Base-by-base conservation (phyloP, 2,888 invertebrate species). In the Tetheella fluctuosa region DNA sequence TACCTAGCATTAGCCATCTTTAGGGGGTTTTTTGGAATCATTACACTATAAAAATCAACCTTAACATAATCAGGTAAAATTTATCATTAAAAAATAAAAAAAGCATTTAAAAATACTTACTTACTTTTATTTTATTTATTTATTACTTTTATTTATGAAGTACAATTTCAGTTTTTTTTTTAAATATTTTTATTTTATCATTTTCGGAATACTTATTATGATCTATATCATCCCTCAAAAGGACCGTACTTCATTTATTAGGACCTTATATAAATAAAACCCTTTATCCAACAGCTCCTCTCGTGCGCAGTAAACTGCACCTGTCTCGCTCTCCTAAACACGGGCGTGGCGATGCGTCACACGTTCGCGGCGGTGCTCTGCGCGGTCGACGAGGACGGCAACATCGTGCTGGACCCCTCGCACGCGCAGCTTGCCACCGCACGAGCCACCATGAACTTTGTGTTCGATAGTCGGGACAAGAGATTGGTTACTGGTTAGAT, bases 291-390 rank as follows among this genome's bases (percentile, higher is more conserved):
- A 65, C 85, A 96, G 97, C 83, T 97, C 2, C 89, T 98, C 59
- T 95, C 97, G 0, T 96, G 97, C 84, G 95, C 96, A 15, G 91
- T 98, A 37, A 99, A 98, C 92, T 96, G 97, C 25, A 94, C 95
- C 0, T 98, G 97, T 83, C 89, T 98, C 62, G 97, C 98, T 0
- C 90, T 98, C 34, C 91, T 98, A 0, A 96, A 97, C 88, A 95
- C 97, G 0, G 97, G 97, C 25, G 89, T 98, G n/a, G 94, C 96
- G 15, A 96, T 98, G 96, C 96, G 96, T 68, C 96, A 94, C 80
- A 94, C 96, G 37, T 95, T 98, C 77, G 98, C 97, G 7, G 97
- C 97, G 0, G 95, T 97, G 0, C 94, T 94, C 59, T 97, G 97
- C 81, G 95, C 95, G 59, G 91, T 98, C 8, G 94, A 95, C 64